phyloP scores from a whole-genome alignment of 92 coral and sea anemone genomes.

The Metridium senile region DNA sequence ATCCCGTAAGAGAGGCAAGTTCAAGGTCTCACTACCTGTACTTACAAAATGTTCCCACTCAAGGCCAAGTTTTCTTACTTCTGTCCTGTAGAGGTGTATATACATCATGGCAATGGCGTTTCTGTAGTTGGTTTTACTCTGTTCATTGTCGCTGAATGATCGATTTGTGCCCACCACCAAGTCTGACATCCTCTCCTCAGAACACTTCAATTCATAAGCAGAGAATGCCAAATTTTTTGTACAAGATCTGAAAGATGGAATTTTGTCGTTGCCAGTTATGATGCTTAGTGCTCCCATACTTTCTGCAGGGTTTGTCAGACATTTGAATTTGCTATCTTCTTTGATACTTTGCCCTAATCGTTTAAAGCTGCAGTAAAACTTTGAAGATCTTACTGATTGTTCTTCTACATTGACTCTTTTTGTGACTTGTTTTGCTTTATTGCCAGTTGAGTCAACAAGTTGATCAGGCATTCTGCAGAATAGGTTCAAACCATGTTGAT shows the following conservation, averaged over 20 bases:
- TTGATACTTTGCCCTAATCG: slow-evolving; percentile 3
- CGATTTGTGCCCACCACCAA: background rate
- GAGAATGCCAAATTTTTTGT: slow-evolving; percentile 31
- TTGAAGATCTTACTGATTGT: slow-evolving; percentile 16
- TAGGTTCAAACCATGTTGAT: slow-evolving; percentile 2
- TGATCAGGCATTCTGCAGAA: slow-evolving; percentile 35
- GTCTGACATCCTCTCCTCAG: slow-evolving; percentile 9
- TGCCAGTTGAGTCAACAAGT: slow-evolving; percentile 19
- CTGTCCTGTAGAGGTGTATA: slow-evolving; percentile 26
- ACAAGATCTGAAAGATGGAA: slow-evolving; percentile 29
- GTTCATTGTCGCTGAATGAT: slow-evolving; percentile 14
- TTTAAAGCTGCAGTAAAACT: background rate
- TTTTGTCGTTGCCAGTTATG: too few relatives aligned
- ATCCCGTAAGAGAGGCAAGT: slow-evolving; percentile 13
- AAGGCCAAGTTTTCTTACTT: slow-evolving; percentile 31
- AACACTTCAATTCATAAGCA: slow-evolving; percentile 8
- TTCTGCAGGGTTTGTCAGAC: too few relatives aligned
- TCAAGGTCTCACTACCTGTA: slow-evolving; percentile 2
- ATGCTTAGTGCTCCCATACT: too few relatives aligned
- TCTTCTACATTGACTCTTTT: slow-evolving; percentile 17
- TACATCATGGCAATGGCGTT: slow-evolving; percentile 34
- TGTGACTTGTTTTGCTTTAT: slow-evolving; percentile 25
- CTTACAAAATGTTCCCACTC: slow-evolving; percentile 20
- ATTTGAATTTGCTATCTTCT: too few relatives aligned
- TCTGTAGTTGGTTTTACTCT: slow-evolving; percentile 3